phyloP scores from a whole-genome alignment of 2,113 vertebrate species.

The Semnornis frantzii region DNA sequence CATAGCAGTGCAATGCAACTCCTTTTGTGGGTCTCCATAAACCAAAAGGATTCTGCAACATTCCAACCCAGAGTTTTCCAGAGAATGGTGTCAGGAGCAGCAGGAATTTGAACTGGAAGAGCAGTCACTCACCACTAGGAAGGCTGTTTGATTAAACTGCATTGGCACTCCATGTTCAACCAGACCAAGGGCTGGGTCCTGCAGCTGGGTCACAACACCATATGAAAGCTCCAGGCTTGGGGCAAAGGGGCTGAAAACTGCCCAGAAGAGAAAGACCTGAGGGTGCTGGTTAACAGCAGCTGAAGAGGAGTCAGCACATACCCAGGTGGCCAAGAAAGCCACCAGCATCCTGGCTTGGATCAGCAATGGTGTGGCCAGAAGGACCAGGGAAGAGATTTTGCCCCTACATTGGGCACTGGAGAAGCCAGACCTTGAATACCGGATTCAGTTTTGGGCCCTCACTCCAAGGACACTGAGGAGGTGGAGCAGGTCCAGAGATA shows the following conservation, averaged over 20 bases:
- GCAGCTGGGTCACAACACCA: background rate
- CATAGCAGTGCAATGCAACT: background rate
- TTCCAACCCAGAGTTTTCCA: background rate
- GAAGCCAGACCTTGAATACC: background rate
- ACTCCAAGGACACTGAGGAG: background rate
- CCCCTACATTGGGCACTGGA: background rate
- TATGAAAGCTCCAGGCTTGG: background rate
- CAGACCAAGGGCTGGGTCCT: background rate
- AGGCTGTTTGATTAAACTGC: background rate
- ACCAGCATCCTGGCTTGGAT: background rate
- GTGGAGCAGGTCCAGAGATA: background rate
- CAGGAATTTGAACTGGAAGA: background rate
- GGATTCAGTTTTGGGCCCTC: background rate
- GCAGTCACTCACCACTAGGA: background rate
- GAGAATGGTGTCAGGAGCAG: background rate
- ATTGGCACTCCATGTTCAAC: background rate
- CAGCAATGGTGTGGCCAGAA: background rate
- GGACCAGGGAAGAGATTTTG: fast-evolving
- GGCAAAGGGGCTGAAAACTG: background rate
- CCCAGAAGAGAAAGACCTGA: fast-evolving
- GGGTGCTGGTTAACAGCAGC: fast-evolving
- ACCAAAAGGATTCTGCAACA: background rate
- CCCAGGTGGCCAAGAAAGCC: background rate
- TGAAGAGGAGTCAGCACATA: background rate
- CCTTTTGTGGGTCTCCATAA: background rate